Base-by-base conservation (phyloP, 2,888 invertebrate species). In the Agelastica alni region DNA sequence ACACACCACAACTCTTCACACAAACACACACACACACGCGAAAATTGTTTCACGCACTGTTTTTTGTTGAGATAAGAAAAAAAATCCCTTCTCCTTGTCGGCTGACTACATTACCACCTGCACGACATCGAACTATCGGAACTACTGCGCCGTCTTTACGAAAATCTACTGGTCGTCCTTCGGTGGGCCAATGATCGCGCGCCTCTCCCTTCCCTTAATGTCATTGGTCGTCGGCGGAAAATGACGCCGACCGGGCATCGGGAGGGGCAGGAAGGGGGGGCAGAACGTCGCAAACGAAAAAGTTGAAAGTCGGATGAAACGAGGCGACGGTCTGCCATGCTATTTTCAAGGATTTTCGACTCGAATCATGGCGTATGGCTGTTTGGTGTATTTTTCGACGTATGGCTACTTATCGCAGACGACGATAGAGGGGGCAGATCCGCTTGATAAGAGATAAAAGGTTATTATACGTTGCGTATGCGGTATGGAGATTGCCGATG, bases 301-400 rank as follows among this genome's bases (percentile, higher is more conserved):
- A 53, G 54, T 63, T 67, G 60, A 56, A 66, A 65, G 62, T 66
- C 55, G 63, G n/a, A 61, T 63, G 66, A 58, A 59, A 59, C 58
- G 67, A 66, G 71, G n/a, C n/a, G n/a, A 70, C 68, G 68, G 69
- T 65, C 73, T 70, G 69, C 72, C 73, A 73, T 74, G 67, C 66
- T 69, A 68, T 69, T 59, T 71, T 70, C 67, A 68, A 69, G 68
- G 63, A 63, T 62, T 58, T 58, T 45, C 51, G 37, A 52, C 46
- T 47, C 47, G n/a, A 53, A 59, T 59, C 44, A 61, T 58, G 64
- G 59, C 64, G 66, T 64, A 65, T 65, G 57, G 37, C 43, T 58
- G 47, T 42, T 20, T 46, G 44, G 49, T 42, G 20, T 42, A 14
- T 34, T 42, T 45, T 37, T 37, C 12, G 20, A 44, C 37, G 37